Conservation (phyloP, 2,113 vertebrate genomes). For the Noturus placidus region DNA sequence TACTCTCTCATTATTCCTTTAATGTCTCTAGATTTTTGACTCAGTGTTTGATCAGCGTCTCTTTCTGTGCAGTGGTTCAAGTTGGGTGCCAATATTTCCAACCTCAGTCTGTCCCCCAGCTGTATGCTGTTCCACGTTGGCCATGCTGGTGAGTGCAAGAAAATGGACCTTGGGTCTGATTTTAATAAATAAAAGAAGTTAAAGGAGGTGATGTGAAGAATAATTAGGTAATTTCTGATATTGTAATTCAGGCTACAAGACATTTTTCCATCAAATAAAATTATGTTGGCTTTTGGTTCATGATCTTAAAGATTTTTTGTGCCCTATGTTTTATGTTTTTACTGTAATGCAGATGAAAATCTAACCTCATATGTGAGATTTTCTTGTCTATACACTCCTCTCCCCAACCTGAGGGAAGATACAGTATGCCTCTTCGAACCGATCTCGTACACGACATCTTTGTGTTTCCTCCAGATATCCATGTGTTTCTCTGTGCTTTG, state of each 20-base stretch:
- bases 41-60: slow-evolving; percentile 9
- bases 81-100: slow-evolving; percentile 95
- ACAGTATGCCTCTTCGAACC: not conserved
- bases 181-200: not conserved
- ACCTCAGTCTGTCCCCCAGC: slow-evolving; percentile 95
- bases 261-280: not conserved
- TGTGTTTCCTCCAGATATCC: slow-evolving; percentile 2
- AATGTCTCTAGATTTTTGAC: not conserved
- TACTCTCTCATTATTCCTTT: not conserved
- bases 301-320: not conserved
- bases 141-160: slow-evolving; percentile 85
- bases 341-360: not conserved
- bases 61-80: slow-evolving; percentile 86
- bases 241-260: not conserved
- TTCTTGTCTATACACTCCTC: not conserved
- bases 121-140: slow-evolving; percentile 92
- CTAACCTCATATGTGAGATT: not conserved
- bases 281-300: not conserved
- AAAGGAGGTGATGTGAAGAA: not conserved
- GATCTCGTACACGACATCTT: not conserved
- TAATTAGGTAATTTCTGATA: not conserved
- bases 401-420: not conserved
- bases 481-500: slow-evolving; percentile 34
- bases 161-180: not conserved
- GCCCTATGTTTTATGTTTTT: not conserved